phyloP scores from a whole-genome alignment of 2,797 vertebrate species.

The Parambassis ranga region DNA sequence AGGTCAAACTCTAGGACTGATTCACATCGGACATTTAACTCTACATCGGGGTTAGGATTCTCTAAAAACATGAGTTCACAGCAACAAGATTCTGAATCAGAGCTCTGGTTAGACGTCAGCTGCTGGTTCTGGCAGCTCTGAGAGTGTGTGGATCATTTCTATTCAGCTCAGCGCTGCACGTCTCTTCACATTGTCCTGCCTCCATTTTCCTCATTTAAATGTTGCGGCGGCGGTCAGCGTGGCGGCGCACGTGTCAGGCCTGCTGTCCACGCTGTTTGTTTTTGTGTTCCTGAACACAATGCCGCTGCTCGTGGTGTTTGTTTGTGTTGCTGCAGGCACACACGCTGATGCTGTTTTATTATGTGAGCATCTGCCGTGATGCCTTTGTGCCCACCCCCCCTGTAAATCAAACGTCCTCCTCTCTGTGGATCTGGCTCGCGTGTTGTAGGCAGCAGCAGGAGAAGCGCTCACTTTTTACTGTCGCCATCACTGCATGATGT shows the following conservation, averaged over 20 bases:
- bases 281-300: constrained; percentile 1
- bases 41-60: too few relatives aligned
- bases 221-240: not conserved
- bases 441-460: constrained; percentile 25
- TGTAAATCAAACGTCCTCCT: constrained; percentile 26
- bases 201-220: not conserved
- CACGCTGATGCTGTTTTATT: not conserved
- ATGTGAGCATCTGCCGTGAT: constrained; percentile 8
- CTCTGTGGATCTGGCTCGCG: constrained; percentile 25
- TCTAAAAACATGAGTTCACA: too few relatives aligned
- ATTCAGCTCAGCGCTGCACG: not conserved
- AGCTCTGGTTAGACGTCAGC: too few relatives aligned
- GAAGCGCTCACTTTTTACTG: constrained; percentile 10
- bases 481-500: not conserved
- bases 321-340: constrained; percentile 8
- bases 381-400: not conserved
- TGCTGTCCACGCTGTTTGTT: not conserved
- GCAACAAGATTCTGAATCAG: too few relatives aligned
- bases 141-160: not conserved
- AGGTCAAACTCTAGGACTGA: too few relatives aligned
- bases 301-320: not conserved
- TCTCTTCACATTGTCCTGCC: not conserved
- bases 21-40: too few relatives aligned
- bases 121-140: constrained; percentile 16
- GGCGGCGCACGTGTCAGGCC: not conserved